Conservation (phyloP, 2,113 vertebrate species). For the Eclectus roratus region DNA sequence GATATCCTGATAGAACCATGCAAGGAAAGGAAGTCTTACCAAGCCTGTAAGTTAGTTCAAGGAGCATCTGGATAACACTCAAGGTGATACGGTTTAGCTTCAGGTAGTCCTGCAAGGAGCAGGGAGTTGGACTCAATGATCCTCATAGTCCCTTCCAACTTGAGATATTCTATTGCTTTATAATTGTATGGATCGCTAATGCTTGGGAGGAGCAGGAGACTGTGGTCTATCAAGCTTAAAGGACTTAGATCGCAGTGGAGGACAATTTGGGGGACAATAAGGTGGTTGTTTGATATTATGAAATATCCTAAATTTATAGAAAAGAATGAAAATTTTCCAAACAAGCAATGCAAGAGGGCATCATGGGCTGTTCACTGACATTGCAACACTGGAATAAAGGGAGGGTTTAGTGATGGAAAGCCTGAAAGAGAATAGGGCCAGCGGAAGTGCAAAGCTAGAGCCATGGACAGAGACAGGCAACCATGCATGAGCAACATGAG, state of each 20-base stretch:
- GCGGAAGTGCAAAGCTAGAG: not conserved
- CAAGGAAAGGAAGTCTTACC: not conserved
- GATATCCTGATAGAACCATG: not conserved
- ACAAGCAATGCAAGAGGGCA: not conserved
- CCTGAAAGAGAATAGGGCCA: not conserved
- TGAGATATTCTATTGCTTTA: not conserved
- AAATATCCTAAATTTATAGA: not conserved
- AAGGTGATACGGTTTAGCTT: not conserved
- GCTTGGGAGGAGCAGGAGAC: not conserved
- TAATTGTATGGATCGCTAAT: not conserved
- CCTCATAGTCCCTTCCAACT: not conserved
- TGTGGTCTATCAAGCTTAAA: not conserved
- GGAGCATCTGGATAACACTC: not conserved
- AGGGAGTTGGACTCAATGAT: not conserved
- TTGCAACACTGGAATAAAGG: accelerated
- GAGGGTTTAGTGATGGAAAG: not conserved
- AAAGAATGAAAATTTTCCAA: not conserved
- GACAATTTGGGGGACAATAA: not conserved
- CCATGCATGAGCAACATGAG: accelerated
- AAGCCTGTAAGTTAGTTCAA: not conserved
- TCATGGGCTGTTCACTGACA: not conserved
- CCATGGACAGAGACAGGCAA: not conserved
- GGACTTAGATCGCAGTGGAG: not conserved
- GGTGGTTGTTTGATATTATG: not conserved
- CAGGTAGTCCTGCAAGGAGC: not conserved